Base-by-base conservation (phyloP, 2,113 vertebrate genomes). In the Dasypus novemcinctus region DNA sequence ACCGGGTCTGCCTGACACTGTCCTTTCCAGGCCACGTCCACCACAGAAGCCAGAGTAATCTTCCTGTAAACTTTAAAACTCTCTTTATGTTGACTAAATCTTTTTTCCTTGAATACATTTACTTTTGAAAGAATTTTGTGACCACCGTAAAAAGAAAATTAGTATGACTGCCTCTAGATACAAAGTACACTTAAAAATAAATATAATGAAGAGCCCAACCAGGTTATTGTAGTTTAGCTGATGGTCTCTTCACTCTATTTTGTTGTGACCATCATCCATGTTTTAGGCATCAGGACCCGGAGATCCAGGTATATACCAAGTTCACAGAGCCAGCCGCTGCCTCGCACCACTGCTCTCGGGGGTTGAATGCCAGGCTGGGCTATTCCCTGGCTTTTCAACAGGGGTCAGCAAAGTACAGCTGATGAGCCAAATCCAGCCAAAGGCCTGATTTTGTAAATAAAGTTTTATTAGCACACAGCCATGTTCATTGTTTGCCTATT, bases 401-500 rank as follows among this genome's bases (percentile, higher is more conserved):
- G 21, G 25, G 71, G 29, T 46, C 79, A 68, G 61, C 52, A 61
- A 89, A 61, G 12, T 17, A 14, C 11, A 63, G 36, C 94, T 12
- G 9, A 0, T 0, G 38, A 33, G 36, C 43, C 2, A 59, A 76
- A 18, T 69, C 38, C 63, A 33, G 12, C n/a, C n/a, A 7, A 4
- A 69, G 8, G 27, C 21, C 38, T 68, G 17, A 59, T 63, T 90
- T 43, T 74, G n/a, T 63, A 86, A 96, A 91, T 96, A 92, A 93
- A 83, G 69, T 92, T 90, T 92, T 92, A 92, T 83, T 64, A 80
- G 69, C 75, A 79, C 69, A 46, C 46, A 13, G n/a, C 17, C 54
- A 41, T 3, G 0, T 6, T 69, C 41, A 17, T 46, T n/a, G n/a
- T n/a, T 49, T 57, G 64, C 13, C 12, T 36, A 4, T 41, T 63